Conservation (phyloP, 2,797 vertebrate genomes). For the Phyllotis vaccarum region DNA sequence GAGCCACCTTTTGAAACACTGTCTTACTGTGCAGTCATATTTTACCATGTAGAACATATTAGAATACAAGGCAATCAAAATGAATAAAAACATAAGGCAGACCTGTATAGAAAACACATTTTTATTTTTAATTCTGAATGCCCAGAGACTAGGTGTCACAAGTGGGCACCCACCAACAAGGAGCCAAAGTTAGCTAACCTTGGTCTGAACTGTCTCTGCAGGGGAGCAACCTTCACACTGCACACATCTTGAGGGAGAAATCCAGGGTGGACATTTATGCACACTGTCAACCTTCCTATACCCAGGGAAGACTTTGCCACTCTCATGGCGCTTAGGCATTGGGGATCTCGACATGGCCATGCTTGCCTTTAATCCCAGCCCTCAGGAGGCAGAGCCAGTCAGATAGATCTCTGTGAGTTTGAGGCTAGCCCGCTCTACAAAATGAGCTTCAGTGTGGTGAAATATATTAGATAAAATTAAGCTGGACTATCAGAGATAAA, state of each 20-base stretch:
- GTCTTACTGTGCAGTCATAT: neutral
- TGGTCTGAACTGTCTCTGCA: neutral
- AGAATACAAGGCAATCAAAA: neutral
- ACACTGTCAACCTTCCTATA: neutral
- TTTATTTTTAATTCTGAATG: neutral
- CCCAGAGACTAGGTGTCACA: neutral
- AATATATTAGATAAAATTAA: no score
- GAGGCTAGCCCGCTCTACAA: neutral
- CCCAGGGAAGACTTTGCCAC: neutral
- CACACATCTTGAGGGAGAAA: neutral
- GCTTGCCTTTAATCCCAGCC: neutral
- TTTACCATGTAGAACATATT: neutral
- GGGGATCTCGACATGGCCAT: neutral
- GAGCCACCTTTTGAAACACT: neutral
- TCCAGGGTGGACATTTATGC: neutral
- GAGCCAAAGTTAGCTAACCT: neutral
- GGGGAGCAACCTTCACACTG: neutral
- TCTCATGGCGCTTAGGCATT: neutral
- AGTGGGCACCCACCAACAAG: neutral
- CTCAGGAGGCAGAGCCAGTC: neutral
- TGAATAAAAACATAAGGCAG: neutral
- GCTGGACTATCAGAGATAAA: no score
- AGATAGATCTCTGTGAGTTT: neutral
- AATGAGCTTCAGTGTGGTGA: neutral
- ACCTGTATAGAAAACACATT: neutral